phyloP scores from a whole-genome alignment of 2,888 invertebrate species.

The Alloscopus bannaensis region DNA sequence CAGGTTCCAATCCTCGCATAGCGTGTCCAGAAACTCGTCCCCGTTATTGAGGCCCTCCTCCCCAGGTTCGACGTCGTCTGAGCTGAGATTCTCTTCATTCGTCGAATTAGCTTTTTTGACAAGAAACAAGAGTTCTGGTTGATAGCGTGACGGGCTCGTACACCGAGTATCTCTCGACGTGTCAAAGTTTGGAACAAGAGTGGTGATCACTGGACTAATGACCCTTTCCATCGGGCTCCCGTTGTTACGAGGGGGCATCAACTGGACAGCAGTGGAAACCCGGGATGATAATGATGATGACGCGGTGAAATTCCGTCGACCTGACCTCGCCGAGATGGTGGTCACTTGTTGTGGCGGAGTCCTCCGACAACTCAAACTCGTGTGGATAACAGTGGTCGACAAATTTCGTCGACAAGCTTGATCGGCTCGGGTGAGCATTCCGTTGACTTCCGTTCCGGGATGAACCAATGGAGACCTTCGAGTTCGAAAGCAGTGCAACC shows the following conservation, averaged over 20 bases:
- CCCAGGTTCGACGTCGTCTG: conserved; percentile 38
- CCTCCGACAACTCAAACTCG: conserved; percentile 45
- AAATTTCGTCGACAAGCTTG: conserved; percentile 55
- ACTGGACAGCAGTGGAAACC: conserved; percentile 20
- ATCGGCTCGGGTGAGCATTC: conserved; percentile 68
- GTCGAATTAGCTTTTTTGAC: conserved; percentile 21
- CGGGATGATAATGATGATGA: conserved; percentile 4
- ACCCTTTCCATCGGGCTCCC: conserved; percentile 14
- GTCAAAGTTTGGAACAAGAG: conserved; percentile 12
- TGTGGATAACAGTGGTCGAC: conserved; percentile 63
- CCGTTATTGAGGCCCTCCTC: conserved; percentile 32
- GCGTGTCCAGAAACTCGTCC: conserved; percentile 46
- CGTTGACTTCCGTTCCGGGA: conserved; percentile 72
- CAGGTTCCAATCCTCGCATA: conserved; percentile 45
- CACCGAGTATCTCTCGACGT: conserved; percentile 22
- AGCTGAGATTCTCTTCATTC: conserved; percentile 38
- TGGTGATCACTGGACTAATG: conserved; percentile 21
- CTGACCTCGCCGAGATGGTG: conserved; percentile 35
- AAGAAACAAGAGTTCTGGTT: conserved; percentile 57
- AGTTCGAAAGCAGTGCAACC: conserved; percentile 74
- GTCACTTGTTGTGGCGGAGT: conserved; percentile 42
- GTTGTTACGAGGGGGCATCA: conserved; percentile 36
- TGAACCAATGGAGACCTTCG: conserved; percentile 70
- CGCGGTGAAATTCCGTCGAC: conserved; percentile 17
- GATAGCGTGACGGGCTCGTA: conserved; percentile 35